phyloP scores from a whole-genome alignment of 1,140 invertebrate genomes.

The Lysiphlebus fabarum region DNA sequence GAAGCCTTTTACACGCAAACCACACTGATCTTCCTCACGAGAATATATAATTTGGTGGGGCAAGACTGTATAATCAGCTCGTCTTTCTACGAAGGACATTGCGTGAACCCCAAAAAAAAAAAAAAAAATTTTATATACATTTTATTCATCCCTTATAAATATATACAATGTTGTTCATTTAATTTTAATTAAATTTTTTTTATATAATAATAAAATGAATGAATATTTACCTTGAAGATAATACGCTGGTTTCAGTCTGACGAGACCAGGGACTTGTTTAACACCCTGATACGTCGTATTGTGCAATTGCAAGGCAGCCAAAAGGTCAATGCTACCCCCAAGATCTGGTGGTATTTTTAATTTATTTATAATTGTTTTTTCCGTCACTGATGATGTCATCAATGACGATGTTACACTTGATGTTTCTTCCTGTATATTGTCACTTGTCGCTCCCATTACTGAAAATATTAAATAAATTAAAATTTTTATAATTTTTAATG shows the following conservation, averaged over 20 bases:
- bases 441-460: conserved; percentile 47
- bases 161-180: conserved; percentile 7
- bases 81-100: conserved; percentile 19
- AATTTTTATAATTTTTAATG: too few relatives aligned
- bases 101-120: conserved; percentile 17
- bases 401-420: conserved; percentile 30
- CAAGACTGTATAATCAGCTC: conserved; percentile 13
- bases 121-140: not conserved
- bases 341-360: conserved; percentile 41
- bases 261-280: conserved; percentile 57
- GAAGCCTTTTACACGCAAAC: conserved; percentile 11
- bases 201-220: not conserved
- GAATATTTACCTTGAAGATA: conserved; percentile 55
- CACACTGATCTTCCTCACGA: conserved; percentile 20
- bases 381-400: conserved; percentile 24
- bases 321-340: conserved; percentile 56
- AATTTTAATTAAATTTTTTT: not conserved
- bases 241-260: conserved; percentile 60
- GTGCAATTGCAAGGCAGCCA: conserved; percentile 60
- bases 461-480: conserved; percentile 29
- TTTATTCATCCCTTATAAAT: not conserved
- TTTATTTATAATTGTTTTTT: conserved; percentile 30
- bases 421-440: conserved; percentile 43
- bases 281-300: conserved; percentile 60
- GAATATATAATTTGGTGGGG: conserved; percentile 15